Percentiles rank a stretch among this genome's conserved stretches.
These are phyloP conservation scores for Gallinago paraguaiae DNA, from an alignment of 2,113 vertebrate genomes.

Conservation along the genomic window DNA sequence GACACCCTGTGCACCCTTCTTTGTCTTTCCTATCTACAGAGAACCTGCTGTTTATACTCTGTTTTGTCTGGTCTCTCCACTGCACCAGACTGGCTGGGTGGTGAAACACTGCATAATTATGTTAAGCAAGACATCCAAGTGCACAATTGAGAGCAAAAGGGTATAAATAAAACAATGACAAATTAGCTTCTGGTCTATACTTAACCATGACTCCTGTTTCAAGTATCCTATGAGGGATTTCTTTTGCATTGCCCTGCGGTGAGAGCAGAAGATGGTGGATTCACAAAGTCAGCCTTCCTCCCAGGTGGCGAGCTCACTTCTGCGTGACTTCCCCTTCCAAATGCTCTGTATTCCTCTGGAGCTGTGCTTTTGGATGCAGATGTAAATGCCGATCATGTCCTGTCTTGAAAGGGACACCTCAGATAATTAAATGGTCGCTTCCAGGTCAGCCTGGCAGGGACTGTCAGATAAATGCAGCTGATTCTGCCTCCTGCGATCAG, in stretches of 20 bases:
- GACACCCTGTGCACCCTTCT: neutral
- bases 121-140: neutral
- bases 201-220: neutral
- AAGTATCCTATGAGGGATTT: neutral
- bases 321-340: neutral
- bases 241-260: neutral
- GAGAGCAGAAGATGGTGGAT: neutral
- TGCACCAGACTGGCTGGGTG: neutral
- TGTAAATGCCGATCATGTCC: neutral
- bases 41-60: neutral
- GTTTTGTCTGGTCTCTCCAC: neutral
- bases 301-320: neutral
- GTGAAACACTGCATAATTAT: neutral
- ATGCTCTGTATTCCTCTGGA: neutral
- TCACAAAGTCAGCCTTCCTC: neutral
- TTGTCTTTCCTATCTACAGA: neutral
- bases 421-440: neutral
- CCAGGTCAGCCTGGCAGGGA: neutral
- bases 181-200: neutral
- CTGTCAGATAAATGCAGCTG: neutral
- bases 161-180: conserved; percentile 27
- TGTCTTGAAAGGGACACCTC: neutral
- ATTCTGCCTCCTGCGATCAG: neutral
- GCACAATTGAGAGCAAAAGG: neutral
- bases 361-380: neutral